A percentile compares a stretch with the other conserved stretches of the same genome.
Conservation (phyloP, 2,888 invertebrate species). For the Thymelicus sylvestris region DNA sequence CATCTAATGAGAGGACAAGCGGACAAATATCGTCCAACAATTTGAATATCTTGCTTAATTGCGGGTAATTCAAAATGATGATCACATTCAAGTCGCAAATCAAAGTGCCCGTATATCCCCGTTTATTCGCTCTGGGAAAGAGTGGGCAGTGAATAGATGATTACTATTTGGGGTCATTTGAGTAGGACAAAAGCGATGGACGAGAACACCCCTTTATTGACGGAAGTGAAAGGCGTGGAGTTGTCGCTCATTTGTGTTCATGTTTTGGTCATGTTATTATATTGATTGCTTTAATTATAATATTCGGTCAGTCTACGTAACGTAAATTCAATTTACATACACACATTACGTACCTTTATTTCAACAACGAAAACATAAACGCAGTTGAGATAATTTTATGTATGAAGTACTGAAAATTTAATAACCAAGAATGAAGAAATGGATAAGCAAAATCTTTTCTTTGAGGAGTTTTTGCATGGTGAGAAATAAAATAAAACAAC, state of each 20-base stretch:
- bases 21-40: conserved; percentile 57
- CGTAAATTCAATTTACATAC: background rate
- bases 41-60: conserved; percentile 68
- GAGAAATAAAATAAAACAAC: too few relatives aligned
- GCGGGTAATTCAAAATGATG: conserved; percentile 73
- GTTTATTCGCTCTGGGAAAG: conserved; percentile 81
- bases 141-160: conserved; percentile 73
- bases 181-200: conserved; percentile 71
- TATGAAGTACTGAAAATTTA: too few relatives aligned
- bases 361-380: too few relatives aligned
- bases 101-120: conserved; percentile 83
- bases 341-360: too few relatives aligned
- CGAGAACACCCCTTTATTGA: conserved; percentile 64
- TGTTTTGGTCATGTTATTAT: conserved; percentile 17
- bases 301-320: background rate
- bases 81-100: conserved; percentile 78
- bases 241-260: conserved; percentile 28
- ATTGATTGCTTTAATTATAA: conserved; percentile 22
- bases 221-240: conserved; percentile 53
- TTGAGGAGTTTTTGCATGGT: too few relatives aligned
- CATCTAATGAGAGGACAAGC: conserved; percentile 53
- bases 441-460: too few relatives aligned
- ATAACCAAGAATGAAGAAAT: too few relatives aligned
- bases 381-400: too few relatives aligned
- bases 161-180: conserved; percentile 82